These are phyloP conservation scores for Drosophila rhopaloa DNA, from an alignment of 1,140 invertebrate species.

Conservation along the genomic window DNA sequence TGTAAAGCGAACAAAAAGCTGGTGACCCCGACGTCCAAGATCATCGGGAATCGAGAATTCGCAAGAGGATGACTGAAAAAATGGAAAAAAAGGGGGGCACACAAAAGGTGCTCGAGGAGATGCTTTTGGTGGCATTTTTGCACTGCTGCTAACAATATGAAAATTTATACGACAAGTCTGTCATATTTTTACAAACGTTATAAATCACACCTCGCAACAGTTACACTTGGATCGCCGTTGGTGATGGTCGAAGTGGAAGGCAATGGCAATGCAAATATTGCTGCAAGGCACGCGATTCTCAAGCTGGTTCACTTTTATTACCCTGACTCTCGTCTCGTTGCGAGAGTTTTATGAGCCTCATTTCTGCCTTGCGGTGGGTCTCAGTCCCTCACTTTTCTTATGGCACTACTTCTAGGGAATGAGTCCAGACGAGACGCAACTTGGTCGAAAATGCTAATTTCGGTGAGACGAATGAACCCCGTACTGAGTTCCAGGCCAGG, in stretches of 20 bases:
- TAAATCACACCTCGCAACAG: slow-evolving; percentile 72
- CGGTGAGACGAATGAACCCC: slow-evolving; percentile 45
- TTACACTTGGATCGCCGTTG: slow-evolving; percentile 34
- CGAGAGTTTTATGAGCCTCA: slow-evolving; percentile 61
- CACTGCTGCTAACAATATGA: slow-evolving; percentile 75
- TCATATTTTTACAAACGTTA: slow-evolving; percentile 83
- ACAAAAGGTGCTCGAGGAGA: slow-evolving; percentile 44
- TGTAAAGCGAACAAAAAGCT: slow-evolving; percentile 37
- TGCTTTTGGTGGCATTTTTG: slow-evolving; percentile 60
- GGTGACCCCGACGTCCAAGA: slow-evolving; percentile 39
- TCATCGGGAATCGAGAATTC: slow-evolving; percentile 32
- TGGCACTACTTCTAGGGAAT: slow-evolving; percentile 52
- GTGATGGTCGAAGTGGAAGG: slow-evolving; percentile 21
- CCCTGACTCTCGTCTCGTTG: slow-evolving; percentile 51
- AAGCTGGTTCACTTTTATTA: slow-evolving; percentile 60
- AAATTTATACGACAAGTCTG: slow-evolving; percentile 82
- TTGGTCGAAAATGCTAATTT: slow-evolving; percentile 64
- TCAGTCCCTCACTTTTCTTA: slow-evolving; percentile 26
- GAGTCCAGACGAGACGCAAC: slow-evolving; percentile 13
- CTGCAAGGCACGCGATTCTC: slow-evolving; percentile 74
- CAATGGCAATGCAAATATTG: slow-evolving; percentile 75
- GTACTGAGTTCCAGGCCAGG: slow-evolving; percentile 22
- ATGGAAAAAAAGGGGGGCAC: slow-evolving; percentile 4
- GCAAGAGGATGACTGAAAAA: slow-evolving; percentile 12
- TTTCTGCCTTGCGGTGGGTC: slow-evolving; percentile 74